These are phyloP conservation scores for Drosophila nigritarsus DNA, from an alignment of 2,888 invertebrate species.

Conservation along the genomic window DNA sequence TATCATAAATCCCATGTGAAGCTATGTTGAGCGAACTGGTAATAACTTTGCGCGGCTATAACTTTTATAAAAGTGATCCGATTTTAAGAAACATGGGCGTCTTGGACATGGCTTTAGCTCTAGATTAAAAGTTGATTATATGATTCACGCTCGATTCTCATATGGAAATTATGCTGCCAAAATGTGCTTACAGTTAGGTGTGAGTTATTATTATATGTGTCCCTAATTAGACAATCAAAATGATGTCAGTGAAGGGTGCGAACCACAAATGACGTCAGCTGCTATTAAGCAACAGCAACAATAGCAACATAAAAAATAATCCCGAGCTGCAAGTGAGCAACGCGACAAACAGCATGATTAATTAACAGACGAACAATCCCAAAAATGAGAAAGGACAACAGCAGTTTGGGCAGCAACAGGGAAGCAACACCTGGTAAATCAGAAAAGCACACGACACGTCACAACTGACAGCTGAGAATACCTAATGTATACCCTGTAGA, in stretches of 20 bases:
- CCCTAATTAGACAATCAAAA: conserved; percentile 30
- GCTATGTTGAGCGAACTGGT: not conserved
- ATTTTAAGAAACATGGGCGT: no score
- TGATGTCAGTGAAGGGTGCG: conserved; percentile 52
- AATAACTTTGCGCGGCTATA: not conserved
- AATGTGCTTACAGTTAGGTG: not conserved
- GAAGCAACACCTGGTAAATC: conserved; percentile 31
- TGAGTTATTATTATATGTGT: conserved; percentile 9
- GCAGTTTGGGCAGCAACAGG: not conserved
- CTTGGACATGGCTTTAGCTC: not conserved
- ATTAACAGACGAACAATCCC: conserved; percentile 58
- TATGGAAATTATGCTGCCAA: not conserved
- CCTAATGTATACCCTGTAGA: conserved; percentile 24
- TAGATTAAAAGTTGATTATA: not conserved
- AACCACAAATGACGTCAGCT: conserved; percentile 49
- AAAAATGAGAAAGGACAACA: conserved; percentile 22
- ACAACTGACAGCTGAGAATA: conserved; percentile 16
- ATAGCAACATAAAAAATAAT: conserved; percentile 45
- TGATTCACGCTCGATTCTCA: not conserved
- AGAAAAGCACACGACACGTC: conserved; percentile 38
- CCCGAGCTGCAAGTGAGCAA: conserved; percentile 61
- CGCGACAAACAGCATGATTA: conserved; percentile 66
- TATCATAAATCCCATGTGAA: not conserved
- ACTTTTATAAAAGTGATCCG: no score
- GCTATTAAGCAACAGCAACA: conserved; percentile 31